Percentiles rank a stretch among this genome's conserved stretches.
phyloP scores from a whole-genome alignment of 2,888 invertebrate genomes.

The Hypolimnas misippus region DNA sequence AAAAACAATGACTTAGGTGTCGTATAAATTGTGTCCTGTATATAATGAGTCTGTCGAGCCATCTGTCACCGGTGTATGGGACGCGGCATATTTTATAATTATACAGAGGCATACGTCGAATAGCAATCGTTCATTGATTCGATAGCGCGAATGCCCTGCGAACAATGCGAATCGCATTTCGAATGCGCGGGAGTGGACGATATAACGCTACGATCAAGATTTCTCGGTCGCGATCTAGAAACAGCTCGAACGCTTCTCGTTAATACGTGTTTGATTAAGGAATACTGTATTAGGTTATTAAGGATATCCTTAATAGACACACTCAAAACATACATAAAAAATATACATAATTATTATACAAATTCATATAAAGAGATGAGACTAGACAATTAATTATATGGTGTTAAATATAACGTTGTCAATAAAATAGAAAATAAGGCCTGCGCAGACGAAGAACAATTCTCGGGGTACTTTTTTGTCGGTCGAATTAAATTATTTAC shows the following conservation, averaged over 20 bases:
- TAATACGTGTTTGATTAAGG: slow-evolving; percentile 37
- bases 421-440: too few species aligned
- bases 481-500: too few species aligned
- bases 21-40: slow-evolving; percentile 67
- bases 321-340: too few species aligned
- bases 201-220: slow-evolving; percentile 64
- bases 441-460: too few species aligned
- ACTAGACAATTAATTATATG: too few species aligned
- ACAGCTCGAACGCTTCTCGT: slow-evolving; percentile 58
- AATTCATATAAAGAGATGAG: too few species aligned
- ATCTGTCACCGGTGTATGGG: slow-evolving; percentile 66
- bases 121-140: slow-evolving; percentile 60
- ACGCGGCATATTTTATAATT: slow-evolving; percentile 73
- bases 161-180: slow-evolving; percentile 65
- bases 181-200: slow-evolving; percentile 54
- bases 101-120: slow-evolving; percentile 66
- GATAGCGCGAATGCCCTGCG: slow-evolving; percentile 67
- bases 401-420: too few species aligned
- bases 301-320: background rate
- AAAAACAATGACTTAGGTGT: slow-evolving; percentile 74
- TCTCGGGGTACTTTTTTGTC: too few species aligned
- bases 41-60: slow-evolving; percentile 62
- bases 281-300: slow-evolving; percentile 34
- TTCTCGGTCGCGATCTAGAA: slow-evolving; percentile 74
- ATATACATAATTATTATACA: too few species aligned